Evolutionary conservation across 2,888 invertebrate genomes (phyloP), one percentile per base, ranked within the genome.

Genomic region (Drosophila conformis): DNA sequence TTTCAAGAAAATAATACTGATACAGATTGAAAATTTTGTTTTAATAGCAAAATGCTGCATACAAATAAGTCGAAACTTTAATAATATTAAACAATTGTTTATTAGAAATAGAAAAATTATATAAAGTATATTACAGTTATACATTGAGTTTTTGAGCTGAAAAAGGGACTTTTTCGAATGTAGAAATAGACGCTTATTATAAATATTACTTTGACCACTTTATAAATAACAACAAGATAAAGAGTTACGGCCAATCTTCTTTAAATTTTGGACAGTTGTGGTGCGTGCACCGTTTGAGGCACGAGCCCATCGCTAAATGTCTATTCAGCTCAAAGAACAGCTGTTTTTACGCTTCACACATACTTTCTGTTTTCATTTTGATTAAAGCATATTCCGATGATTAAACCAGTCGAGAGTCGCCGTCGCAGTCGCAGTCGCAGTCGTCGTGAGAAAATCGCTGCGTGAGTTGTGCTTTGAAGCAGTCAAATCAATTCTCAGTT

Each of bases 321-420:
- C 56, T 53, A 61, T 73, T 54, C 63, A 60, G 71, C 60, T 69
- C 49, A 53, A 31, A 18, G 68, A 89, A 89, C 85, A 86, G 85
- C 85, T 86, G 85, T 87, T 85, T 56, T 59, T 59, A 73, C 80
- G 80, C 73, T 76, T 76, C 85, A 74, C 83, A 78, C 82, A 82
- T 89, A 87, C 84, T 84, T 85, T 82, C 73, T 86, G 85, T 87
- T 85, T 84, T 87, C 87, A 75, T 87, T 86, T 80, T 84, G 89
- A 89, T 87, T 85, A 82, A 89, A 75, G 89, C 78, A 78, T 83
- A 80, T 83, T 78, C 80, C 80, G 81, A 80, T 82, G 87, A 89
- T 83, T 84, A 85, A 83, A 88, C 77, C 82, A 80, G 89, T 88
- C 83, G 73, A 78, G 87, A 79, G 78, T 75, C 58, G 69, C 73